Percentiles rank a stretch among this genome's conserved stretches.
Evolutionary conservation across 2,797 vertebrate species (phyloP).

Genomic region (Micromesistius poutassou): DNA sequence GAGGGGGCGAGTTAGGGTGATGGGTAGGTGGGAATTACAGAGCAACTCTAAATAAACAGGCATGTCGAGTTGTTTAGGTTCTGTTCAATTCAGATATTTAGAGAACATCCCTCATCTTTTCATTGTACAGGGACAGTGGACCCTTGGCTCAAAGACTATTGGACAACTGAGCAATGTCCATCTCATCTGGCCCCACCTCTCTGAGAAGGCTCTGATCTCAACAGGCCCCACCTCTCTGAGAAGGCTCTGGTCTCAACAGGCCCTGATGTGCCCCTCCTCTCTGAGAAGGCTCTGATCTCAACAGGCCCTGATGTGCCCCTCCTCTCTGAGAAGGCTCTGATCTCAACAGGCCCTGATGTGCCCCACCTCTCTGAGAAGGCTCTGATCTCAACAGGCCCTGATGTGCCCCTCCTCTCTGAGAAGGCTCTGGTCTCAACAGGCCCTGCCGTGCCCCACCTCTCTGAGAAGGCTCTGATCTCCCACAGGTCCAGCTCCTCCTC

Average conservation of each 20-base stretch:
- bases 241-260: too few relatives aligned
- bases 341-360: too few relatives aligned
- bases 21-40: neutral
- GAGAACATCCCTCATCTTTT: too few relatives aligned
- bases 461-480: conserved; percentile 98
- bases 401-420: conserved; percentile 82
- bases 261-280: too few relatives aligned
- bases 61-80: neutral
- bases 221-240: too few relatives aligned
- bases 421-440: conserved; percentile 46
- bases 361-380: conserved; percentile 73
- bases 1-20: neutral
- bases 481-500: conserved; percentile 96
- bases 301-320: too few relatives aligned
- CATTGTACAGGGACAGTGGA: too few relatives aligned
- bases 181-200: neutral
- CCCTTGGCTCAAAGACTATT: neutral
- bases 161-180: neutral
- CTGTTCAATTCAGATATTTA: too few relatives aligned
- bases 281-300: too few relatives aligned
- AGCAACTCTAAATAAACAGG: neutral
- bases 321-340: too few relatives aligned
- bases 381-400: too few relatives aligned
- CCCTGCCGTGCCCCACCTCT: conserved; percentile 82
- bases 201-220: too few relatives aligned